Evolutionary conservation across 2,888 invertebrate genomes (phyloP).

Genomic region (Drosophila flavopinicola): DNA sequence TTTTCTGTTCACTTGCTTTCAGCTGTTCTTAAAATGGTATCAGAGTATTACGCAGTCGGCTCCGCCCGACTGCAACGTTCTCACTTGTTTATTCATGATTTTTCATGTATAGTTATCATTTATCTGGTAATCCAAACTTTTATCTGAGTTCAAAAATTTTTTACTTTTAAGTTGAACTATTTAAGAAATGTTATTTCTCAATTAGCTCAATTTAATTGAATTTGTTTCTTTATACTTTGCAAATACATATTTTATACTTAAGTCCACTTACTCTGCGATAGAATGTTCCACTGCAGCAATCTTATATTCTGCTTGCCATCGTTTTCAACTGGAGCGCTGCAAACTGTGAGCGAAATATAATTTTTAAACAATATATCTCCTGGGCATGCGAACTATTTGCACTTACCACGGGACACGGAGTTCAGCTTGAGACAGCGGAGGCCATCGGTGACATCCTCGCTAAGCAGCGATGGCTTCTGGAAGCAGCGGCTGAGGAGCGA

Average conservation of each 20-base stretch:
- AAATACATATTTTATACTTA: too few species aligned
- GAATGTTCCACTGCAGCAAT: conserved; percentile 89
- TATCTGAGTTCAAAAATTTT: too few species aligned
- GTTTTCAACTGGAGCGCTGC: conserved; percentile 85
- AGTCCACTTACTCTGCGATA: conserved; percentile 87
- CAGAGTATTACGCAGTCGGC: too few species aligned
- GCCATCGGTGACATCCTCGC: conserved; percentile 82
- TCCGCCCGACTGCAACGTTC: too few species aligned
- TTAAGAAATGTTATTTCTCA: too few species aligned
- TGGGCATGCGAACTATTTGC: neutral
- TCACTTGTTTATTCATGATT: too few species aligned
- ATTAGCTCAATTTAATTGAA: neutral
- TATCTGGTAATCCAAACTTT: too few species aligned
- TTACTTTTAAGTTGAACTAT: too few species aligned
- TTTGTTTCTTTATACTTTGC: too few species aligned
- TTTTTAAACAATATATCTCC: neutral
- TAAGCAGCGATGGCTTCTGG: conserved; percentile 69
- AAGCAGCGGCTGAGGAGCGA: conserved; percentile 84
- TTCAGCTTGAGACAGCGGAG: conserved; percentile 84
- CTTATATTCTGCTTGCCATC: conserved; percentile 84
- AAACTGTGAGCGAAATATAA: conserved; percentile 80
- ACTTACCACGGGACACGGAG: conserved; percentile 84
- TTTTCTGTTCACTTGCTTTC: too few species aligned
- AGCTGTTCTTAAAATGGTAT: too few species aligned
- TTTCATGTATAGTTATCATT: too few species aligned